phyloP scores from a whole-genome alignment of 2,888 invertebrate species.

The Tridacna crocea region DNA sequence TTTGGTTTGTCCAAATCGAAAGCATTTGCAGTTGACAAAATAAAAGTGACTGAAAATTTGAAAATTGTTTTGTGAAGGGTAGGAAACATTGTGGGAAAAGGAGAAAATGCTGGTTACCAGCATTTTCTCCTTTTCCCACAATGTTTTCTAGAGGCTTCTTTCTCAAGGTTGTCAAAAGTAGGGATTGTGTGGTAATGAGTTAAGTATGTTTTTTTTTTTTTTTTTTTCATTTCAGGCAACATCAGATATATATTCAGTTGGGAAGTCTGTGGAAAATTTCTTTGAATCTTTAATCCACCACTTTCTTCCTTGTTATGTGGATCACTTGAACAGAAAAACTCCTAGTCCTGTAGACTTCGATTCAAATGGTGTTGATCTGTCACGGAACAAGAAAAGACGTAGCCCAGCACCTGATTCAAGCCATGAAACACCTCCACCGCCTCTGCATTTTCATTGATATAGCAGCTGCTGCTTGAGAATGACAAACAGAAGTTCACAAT shows the following conservation, averaged over 20 bases:
- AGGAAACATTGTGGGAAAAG: no score
- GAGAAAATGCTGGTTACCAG: no score
- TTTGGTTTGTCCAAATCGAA: no score
- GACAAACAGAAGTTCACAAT: no score
- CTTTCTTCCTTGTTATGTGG: slow-evolving; percentile 75
- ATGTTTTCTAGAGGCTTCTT: no score
- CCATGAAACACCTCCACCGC: neutral
- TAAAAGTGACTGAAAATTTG: no score
- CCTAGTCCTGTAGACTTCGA: slow-evolving; percentile 35
- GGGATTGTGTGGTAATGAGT: neutral
- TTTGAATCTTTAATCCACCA: slow-evolving; percentile 77
- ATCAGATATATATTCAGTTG: slow-evolving; percentile 80
- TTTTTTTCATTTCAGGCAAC: slow-evolving; percentile 61
- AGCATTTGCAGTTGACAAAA: no score
- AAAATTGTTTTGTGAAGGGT: no score
- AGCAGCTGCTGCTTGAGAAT: no score
- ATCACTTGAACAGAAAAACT: slow-evolving; percentile 45
- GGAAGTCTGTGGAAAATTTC: slow-evolving; percentile 73
- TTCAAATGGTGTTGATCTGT: slow-evolving; percentile 43
- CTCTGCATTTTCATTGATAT: no score
- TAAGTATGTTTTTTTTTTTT: neutral
- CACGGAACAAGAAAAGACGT: slow-evolving; percentile 53
- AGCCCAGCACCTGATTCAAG: slow-evolving; percentile 56
- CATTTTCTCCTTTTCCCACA: neutral
- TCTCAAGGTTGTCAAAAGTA: no score